Evolutionary conservation across 2,797 vertebrate species (phyloP), one percentile per base, ranked within the genome.

Genomic region (Setipinna tenuifilis): DNA sequence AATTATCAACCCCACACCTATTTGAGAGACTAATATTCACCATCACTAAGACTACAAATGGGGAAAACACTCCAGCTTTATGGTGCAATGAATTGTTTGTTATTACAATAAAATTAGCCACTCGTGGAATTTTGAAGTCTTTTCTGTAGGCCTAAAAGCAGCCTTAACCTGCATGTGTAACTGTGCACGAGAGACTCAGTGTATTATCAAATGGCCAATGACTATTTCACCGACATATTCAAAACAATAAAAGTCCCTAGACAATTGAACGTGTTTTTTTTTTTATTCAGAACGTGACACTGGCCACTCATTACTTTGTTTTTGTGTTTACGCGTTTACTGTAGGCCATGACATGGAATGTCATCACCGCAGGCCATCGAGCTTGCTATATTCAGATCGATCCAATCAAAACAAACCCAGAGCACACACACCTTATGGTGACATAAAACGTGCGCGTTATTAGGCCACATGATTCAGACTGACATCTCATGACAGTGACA

Each of bases 121-220:
- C 65, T 35, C 65, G 28, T 35, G 65, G 14, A 3, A 71, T 9
- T 65, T 23, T 68, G 23, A 25, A 71, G 65, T 35, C 46, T 71
- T 71, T 25, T 71, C 11, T 17, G 16, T 71, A 35, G 25, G 28
- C 28, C 28, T 71, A 14, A 71, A 71, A 31, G 11, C 65, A 71
- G 65, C 65, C 65, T 71, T 35, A 71, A 14, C 16, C 28, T 71
- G 65, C 65, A 71, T 71, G 65, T 71, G 28, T 71, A 71, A 71
- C 28, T 71, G 61, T 65, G 61, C 61, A 25, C n/a, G 65, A 35
- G 65, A 35, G 25, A 14, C 65, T 16, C 65, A 14, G 16, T 71
- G 65, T 71, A 71, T 31, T 31, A 35, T 71, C 28, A 31, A 71
- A 35, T 16, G 46, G 4, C 46, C 46, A 48, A 31, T 14, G 12